phyloP scores from a whole-genome alignment of 2,888 invertebrate species.

The Carcina quercana region DNA sequence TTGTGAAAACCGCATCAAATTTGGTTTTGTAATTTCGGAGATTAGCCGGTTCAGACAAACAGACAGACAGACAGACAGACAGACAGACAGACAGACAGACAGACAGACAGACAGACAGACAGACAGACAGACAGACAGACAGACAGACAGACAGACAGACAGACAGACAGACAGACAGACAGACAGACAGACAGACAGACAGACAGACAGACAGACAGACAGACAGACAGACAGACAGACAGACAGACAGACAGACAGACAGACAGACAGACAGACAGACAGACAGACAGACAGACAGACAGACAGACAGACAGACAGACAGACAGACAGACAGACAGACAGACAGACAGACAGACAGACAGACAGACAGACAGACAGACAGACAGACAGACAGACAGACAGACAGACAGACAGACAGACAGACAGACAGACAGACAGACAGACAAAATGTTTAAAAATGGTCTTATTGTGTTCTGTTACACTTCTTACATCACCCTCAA shows the following conservation, averaged over 20 bases:
- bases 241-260: constrained; percentile 12
- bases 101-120: constrained; percentile 20
- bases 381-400: constrained; percentile 19
- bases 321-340: constrained; percentile 18
- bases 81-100: constrained; percentile 19
- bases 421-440: constrained; percentile 18
- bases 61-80: constrained; percentile 15
- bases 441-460: too few relatives aligned
- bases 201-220: constrained; percentile 20
- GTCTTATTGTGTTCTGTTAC: too few relatives aligned
- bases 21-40: too few relatives aligned
- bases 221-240: constrained; percentile 19
- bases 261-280: constrained; percentile 19
- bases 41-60: too few relatives aligned
- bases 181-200: constrained; percentile 18
- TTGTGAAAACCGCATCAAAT: too few relatives aligned
- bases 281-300: constrained; percentile 18
- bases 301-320: constrained; percentile 18
- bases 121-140: constrained; percentile 19
- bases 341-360: constrained; percentile 19
- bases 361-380: constrained; percentile 19
- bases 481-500: too few relatives aligned
- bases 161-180: constrained; percentile 18
- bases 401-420: constrained; percentile 19
- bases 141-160: constrained; percentile 17